A percentile compares a stretch with the other conserved stretches of the same genome.
Conservation (phyloP, 2,888 invertebrate genomes). For the Psococerastis gibbosa region DNA sequence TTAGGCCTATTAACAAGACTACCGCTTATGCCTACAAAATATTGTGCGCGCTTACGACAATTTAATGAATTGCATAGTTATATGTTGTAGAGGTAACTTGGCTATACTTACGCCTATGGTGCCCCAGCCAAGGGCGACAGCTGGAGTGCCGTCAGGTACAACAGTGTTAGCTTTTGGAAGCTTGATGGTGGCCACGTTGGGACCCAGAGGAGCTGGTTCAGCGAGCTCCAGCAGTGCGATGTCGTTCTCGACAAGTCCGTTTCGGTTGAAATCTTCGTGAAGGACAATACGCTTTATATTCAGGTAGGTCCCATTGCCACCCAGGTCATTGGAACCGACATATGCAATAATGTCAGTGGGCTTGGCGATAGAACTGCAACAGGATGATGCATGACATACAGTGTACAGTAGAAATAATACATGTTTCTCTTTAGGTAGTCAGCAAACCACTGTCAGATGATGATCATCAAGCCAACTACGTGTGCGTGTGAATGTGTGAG, state of each 20-base stretch:
- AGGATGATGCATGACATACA: too few relatives aligned
- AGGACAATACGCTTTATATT: conserved; percentile 4
- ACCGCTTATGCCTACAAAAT: too few relatives aligned
- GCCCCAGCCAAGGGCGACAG: conserved; percentile 14
- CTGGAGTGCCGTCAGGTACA: conserved; percentile 1
- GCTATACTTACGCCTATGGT: conserved; percentile 10
- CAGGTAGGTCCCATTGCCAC: conserved; percentile 11
- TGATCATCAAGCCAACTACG: too few relatives aligned
- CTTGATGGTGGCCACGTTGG: conserved; percentile 5
- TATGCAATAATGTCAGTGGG: background rate
- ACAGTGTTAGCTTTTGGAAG: conserved; percentile 12
- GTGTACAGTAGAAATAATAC: background rate
- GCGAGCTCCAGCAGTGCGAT: conserved; percentile 12
- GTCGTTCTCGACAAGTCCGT: conserved; percentile 12
- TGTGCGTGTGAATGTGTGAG: too few relatives aligned
- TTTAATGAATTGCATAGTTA: too few relatives aligned
- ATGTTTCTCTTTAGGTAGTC: too few relatives aligned
- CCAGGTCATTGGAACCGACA: background rate
- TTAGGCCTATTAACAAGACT: too few relatives aligned
- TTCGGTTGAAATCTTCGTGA: conserved; percentile 12
- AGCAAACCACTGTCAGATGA: too few relatives aligned
- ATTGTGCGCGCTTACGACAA: too few relatives aligned
- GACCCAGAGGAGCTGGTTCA: conserved; percentile 5
- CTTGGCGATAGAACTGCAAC: too few relatives aligned
- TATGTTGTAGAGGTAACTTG: too few relatives aligned